phyloP scores from a whole-genome alignment of 2,113 vertebrate species.

The Lampris incognitus region DNA sequence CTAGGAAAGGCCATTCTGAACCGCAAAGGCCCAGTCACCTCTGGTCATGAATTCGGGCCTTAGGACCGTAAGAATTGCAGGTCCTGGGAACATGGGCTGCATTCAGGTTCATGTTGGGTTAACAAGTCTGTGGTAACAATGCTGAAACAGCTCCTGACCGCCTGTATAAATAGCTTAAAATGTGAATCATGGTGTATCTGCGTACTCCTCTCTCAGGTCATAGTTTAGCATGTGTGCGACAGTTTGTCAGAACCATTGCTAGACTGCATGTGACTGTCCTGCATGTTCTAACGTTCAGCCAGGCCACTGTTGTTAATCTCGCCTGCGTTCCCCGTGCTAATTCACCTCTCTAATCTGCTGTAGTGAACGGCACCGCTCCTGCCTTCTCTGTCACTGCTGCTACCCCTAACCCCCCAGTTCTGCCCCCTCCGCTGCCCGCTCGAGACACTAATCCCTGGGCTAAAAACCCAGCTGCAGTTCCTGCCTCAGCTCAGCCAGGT shows the following conservation, averaged over 20 bases:
- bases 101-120: too few species aligned
- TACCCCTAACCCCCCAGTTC: conserved; percentile 80
- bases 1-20: too few species aligned
- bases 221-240: conserved; percentile 19
- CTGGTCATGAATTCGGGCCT: too few species aligned
- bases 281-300: conserved; percentile 40
- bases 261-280: conserved; percentile 26
- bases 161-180: background rate
- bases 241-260: background rate
- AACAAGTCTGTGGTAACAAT: background rate
- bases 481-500: conserved; percentile 83
- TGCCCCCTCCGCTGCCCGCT: conserved; percentile 90
- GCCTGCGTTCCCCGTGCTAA: conserved; percentile 37
- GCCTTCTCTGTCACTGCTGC: conserved; percentile 86
- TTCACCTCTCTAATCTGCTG: conserved; percentile 82
- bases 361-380: conserved; percentile 93
- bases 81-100: too few species aligned
- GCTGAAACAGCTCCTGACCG: background rate
- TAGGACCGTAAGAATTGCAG: too few species aligned
- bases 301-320: background rate
- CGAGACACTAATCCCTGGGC: conserved; percentile 99
- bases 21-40: too few species aligned
- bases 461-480: conserved; percentile 83
- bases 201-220: conserved; percentile 4
- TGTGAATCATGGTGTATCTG: background rate